Base-by-base conservation (phyloP, 2,113 vertebrate genomes). In the Antigone vipio region DNA sequence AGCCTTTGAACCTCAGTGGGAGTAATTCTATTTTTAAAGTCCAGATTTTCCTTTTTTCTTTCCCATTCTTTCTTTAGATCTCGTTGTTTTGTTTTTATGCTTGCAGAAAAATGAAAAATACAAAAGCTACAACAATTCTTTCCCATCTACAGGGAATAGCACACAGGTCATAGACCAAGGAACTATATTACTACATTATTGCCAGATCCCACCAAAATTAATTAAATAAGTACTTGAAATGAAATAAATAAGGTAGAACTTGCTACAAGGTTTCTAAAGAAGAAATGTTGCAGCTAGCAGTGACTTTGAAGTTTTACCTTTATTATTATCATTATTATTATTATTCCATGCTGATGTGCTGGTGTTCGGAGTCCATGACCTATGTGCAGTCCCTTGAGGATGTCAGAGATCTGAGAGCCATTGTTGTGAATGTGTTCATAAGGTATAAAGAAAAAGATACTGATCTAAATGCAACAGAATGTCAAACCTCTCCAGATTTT, bases 351-450 rank as follows among this genome's bases (percentile, higher is more conserved):
- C 82, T 80, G 94, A 95, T 86, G 81, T 75, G 83, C 62, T 95
- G 62, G 86, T 95, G 78, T 96, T 97, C 29, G 7, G 95, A 97
- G 95, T 86, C 96, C 92, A 22, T 92, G 96, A 97, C 96, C 97
- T 88, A 32, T 75, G 77, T 74, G 68, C 85, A 27, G 63, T 97
- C 75, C 93, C 95, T 97, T 66, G 96, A 95, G 97, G 95, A 97
- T 67, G 93, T 81, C 44, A 42, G 94, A 97, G 93, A 97, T 95
- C 97, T 97, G 93, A 98, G 88, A 91, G 72, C 73, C 93, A 96
- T 97, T 98, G 96, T 96, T 96, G 94, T 81, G 88, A 73, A 34
- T 75, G 84, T 96, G 92, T 97, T 98, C 94, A 97, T 96, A 97
- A 97, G 64, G 55, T 91, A 94, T 79, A 86, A 97, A 96, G 93